Conservation (phyloP, 2,797 vertebrate genomes). For the Danio aesculapii region DNA sequence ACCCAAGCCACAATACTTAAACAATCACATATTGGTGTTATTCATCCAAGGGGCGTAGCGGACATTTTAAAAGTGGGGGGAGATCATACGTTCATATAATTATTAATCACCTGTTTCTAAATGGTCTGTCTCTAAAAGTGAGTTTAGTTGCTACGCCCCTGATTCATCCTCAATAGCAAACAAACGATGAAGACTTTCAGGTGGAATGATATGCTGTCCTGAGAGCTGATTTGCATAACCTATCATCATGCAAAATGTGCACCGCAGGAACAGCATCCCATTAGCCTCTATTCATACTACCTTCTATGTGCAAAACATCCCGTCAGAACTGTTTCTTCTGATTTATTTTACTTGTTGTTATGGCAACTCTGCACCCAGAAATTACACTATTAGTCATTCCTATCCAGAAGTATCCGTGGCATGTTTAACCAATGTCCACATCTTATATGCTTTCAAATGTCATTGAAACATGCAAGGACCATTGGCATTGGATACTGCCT, state of each 20-base stretch:
- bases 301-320: neutral
- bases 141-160: too few species aligned
- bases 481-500: neutral
- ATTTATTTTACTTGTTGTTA: neutral
- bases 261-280: neutral
- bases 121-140: too few species aligned
- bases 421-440: neutral
- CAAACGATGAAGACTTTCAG: neutral
- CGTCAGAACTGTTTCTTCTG: neutral
- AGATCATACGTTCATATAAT: too few species aligned
- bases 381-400: neutral
- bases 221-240: neutral
- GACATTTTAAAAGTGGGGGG: too few species aligned
- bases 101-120: too few species aligned
- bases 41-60: too few species aligned
- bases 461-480: neutral
- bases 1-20: too few species aligned
- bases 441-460: neutral
- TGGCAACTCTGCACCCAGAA: neutral
- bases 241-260: neutral
- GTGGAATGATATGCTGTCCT: neutral
- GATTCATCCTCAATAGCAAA: neutral
- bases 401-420: neutral
- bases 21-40: neutral
- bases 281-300: neutral